Conservation (phyloP, 2,113 vertebrate species). For the Oreochromis niloticus region DNA sequence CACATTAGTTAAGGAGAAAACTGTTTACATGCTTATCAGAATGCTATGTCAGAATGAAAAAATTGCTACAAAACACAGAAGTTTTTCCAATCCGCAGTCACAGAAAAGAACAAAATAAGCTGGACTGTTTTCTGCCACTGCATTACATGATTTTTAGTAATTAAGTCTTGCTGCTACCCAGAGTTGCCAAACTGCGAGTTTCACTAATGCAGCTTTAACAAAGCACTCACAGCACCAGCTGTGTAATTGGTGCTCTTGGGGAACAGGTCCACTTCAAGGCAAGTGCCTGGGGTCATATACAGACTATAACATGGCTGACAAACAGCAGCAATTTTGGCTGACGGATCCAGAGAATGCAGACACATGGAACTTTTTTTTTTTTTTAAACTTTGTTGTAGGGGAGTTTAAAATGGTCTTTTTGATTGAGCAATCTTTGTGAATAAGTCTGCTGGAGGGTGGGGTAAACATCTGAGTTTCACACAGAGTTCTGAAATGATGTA, state of each 20-base stretch:
- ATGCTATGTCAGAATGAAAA: neutral
- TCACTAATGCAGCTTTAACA: constrained; percentile 29
- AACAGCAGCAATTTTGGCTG: neutral
- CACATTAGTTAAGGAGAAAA: neutral
- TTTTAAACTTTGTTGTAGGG: neutral
- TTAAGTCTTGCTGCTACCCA: constrained; percentile 16
- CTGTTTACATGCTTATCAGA: neutral
- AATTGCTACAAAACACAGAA: neutral
- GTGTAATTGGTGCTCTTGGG: constrained; percentile 38
- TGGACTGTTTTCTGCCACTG: neutral
- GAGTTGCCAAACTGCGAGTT: constrained; percentile 10
- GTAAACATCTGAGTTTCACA: neutral
- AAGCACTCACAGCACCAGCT: constrained; percentile 1
- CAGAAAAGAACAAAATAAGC: neutral
- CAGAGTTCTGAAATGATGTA: neutral
- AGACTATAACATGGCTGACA: neutral
- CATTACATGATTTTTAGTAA: constrained; percentile 8
- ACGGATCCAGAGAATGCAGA: neutral
- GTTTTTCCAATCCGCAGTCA: neutral
- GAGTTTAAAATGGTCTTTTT: neutral
- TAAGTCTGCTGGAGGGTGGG: neutral
- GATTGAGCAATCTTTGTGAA: neutral
- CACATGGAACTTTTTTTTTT: neutral
- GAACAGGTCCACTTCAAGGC: constrained; percentile 29
- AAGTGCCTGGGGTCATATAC: constrained; percentile 1